Evolutionary conservation across 2,797 vertebrate species (phyloP).

Genomic region (Erethizon dorsatum): DNA sequence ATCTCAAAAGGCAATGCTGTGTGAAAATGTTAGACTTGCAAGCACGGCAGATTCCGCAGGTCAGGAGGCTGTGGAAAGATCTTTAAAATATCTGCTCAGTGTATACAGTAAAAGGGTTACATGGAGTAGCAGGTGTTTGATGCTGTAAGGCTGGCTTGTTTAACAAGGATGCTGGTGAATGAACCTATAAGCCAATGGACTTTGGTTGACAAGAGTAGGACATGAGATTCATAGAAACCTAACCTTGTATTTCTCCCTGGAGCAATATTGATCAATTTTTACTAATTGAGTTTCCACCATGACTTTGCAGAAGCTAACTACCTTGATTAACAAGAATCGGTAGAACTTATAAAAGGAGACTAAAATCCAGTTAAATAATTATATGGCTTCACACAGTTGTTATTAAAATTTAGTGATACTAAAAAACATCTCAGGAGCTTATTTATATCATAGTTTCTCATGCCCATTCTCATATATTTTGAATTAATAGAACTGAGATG

Average conservation of each 20-base stretch:
- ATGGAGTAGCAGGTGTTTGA: background rate
- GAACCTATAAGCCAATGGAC: too few species aligned
- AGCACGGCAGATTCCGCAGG: background rate
- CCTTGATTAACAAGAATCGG: background rate
- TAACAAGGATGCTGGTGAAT: background rate
- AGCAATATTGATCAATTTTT: background rate
- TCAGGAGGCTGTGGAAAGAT: background rate
- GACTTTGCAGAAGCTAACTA: background rate
- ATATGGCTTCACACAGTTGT: background rate
- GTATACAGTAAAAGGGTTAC: background rate
- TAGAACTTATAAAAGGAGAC: background rate
- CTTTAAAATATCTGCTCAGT: background rate
- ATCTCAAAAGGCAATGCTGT: background rate
- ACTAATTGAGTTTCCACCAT: background rate
- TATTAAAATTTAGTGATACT: background rate
- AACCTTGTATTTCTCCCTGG: background rate
- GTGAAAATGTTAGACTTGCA: background rate
- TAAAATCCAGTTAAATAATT: background rate
- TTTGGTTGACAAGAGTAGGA: background rate
- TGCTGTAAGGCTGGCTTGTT: background rate
- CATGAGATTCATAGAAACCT: too few species aligned
- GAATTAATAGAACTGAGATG: conserved; percentile 3
- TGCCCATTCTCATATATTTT: background rate
- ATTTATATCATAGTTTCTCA: background rate
- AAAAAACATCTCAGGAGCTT: background rate